Conservation (phyloP, 1,140 invertebrate genomes). For the Stenopsyche tienmushanensis region DNA sequence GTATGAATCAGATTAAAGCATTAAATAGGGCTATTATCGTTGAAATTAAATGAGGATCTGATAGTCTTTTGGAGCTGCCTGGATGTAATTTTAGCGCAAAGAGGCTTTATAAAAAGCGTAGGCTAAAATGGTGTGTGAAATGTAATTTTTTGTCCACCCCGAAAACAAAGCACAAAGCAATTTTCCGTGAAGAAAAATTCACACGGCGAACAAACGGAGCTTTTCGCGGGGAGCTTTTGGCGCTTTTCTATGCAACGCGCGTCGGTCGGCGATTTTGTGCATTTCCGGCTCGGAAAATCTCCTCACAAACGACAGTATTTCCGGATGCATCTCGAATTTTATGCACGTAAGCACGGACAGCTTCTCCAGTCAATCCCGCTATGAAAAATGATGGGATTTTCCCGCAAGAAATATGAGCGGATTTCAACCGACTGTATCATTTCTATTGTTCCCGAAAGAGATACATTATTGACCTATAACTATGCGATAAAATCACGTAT, state of each 20-base stretch:
- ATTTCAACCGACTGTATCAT: neutral
- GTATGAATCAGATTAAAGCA: too few species aligned
- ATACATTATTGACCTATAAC: neutral
- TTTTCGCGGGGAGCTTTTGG: neutral
- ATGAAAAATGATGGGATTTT: constrained; percentile 27
- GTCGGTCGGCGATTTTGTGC: constrained; percentile 16
- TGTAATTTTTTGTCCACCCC: constrained; percentile 3
- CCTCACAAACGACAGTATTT: constrained; percentile 13
- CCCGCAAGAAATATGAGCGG: too few species aligned
- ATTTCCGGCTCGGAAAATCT: constrained; percentile 16
- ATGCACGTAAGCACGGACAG: constrained; percentile 4
- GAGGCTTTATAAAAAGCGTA: too few species aligned
- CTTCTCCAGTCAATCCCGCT: constrained; percentile 6
- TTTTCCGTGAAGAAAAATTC: constrained; percentile 21
- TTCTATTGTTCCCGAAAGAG: neutral
- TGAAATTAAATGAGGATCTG: too few species aligned
- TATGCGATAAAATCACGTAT: too few species aligned
- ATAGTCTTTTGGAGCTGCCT: too few species aligned
- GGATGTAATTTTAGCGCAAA: too few species aligned
- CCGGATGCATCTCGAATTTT: constrained; percentile 24
- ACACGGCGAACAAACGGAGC: neutral
- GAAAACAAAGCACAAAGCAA: constrained; percentile 10
- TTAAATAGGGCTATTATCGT: too few species aligned
- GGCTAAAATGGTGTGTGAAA: constrained; percentile 19
- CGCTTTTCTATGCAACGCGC: constrained; percentile 23